Evolutionary conservation across 2,113 vertebrate genomes (phyloP).

Genomic region (Collichthys lucidus): DNA sequence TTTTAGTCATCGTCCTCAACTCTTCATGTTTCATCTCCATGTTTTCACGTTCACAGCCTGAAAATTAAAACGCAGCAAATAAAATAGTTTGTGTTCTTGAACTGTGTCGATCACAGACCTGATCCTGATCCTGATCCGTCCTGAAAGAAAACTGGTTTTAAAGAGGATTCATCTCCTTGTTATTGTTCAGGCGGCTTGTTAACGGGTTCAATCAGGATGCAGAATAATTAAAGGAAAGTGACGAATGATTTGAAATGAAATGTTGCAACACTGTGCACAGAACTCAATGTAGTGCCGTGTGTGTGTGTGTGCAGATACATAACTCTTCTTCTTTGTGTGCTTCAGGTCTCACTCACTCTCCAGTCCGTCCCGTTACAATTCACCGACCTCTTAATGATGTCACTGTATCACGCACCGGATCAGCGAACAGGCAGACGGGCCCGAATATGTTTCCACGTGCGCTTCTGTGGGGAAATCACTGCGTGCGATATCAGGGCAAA

Average conservation of each 20-base stretch:
- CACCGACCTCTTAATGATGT: slow-evolving; percentile 30
- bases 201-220: neutral
- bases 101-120: neutral
- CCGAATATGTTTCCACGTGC: slow-evolving; percentile 28
- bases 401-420: slow-evolving; percentile 9
- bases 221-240: neutral
- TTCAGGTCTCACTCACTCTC: neutral
- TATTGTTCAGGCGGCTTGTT: neutral
- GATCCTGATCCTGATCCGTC: neutral
- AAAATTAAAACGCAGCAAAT: neutral
- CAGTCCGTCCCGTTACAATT: neutral
- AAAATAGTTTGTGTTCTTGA: neutral
- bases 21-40: no score
- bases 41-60: neutral
- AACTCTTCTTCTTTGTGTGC: neutral
- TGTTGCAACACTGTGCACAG: neutral
- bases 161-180: neutral
- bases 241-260: neutral
- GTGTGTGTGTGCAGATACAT: slow-evolving; percentile 30
- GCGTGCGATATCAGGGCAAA: slow-evolving; percentile 21
- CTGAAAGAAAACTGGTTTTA: neutral
- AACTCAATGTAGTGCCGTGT: neutral
- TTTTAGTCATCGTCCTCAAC: neutral
- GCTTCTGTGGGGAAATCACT: slow-evolving; percentile 38
- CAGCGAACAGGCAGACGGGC: slow-evolving; percentile 10